phyloP scores from a whole-genome alignment of 2,797 vertebrate genomes.

The Enteromius anoplus region DNA sequence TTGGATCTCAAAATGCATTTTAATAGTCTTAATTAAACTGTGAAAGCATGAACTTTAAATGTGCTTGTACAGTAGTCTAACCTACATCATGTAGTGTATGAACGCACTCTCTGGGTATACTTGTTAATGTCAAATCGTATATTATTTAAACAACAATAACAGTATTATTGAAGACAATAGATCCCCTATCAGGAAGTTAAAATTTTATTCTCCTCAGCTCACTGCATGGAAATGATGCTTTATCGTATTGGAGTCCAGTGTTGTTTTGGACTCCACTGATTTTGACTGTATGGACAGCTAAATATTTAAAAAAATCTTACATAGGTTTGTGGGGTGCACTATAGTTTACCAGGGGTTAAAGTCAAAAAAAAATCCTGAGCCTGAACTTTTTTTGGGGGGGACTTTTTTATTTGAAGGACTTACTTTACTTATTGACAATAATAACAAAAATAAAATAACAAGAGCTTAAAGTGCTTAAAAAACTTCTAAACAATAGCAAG shows the following conservation, averaged over 20 bases:
- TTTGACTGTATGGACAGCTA: neutral
- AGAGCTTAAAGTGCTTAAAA: no score
- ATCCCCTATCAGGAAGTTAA: neutral
- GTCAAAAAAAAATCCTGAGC: no score
- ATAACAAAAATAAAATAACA: no score
- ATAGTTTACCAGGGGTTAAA: no score
- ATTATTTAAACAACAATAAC: neutral
- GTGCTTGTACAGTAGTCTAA: neutral
- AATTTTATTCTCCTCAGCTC: neutral
- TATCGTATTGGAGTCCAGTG: neutral
- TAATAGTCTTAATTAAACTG: neutral
- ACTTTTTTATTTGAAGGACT: no score
- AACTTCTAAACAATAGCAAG: no score
- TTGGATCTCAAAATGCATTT: neutral
- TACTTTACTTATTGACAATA: no score
- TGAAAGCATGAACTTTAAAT: neutral
- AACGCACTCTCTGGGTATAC: neutral
- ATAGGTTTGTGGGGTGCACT: no score
- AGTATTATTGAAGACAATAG: no score
- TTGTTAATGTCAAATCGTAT: neutral
- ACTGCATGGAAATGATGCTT: neutral
- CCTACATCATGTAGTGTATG: no score
- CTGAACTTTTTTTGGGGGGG: no score
- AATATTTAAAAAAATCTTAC: neutral
- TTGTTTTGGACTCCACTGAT: neutral